Base-by-base conservation (phyloP, 2,888 invertebrate species). In the Hydrotaea cyrtoneurina region DNA sequence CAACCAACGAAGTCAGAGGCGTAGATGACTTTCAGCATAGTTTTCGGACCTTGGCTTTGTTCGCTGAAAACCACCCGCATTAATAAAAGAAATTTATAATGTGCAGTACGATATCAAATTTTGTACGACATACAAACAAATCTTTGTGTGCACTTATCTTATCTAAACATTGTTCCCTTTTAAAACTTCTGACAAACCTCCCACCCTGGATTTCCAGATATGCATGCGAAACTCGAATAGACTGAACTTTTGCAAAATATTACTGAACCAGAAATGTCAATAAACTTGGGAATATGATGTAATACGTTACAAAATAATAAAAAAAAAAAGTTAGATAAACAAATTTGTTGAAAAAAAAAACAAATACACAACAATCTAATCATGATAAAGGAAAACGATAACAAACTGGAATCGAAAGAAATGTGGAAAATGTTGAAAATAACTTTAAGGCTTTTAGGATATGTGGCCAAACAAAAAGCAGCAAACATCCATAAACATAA, bases 191-290 rank as follows among this genome's bases (percentile, higher is more conserved):
- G 23, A 15, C 31, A 4, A 31, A 31, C 31, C 19, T 57, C 3
- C 57, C 19, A 4, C 57, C 4, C 59, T 59, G 26, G 10, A 5
- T 8, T 57, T 57, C 2, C 43, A 21, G 7, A 53, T 53, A 17
- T 55, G 11, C 39, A 39, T 39, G 11, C 39, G 7, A 11, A 59
- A 59, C n/a, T n/a, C n/a, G n/a, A n/a, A n/a, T n/a, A n/a, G n/a
- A 21, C 23, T 69, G 23, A 69, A 69, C 69, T 69, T 23, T 43
- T 69, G 13, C 19, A 69, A 59, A 59, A 46, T 43, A 43, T 69
- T 46, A n/a, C 13, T 69, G 69, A 69, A 69, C 69, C 46, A 69
- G 69, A 69, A 69, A 69, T 23, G 46, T 69, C 69, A 69, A 46
- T 46, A 69, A 69, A 69, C 46, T 69, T 21, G 21, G 66, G 43